Base-by-base conservation (phyloP, 1,140 invertebrate species). In the Philaenus spumarius region DNA sequence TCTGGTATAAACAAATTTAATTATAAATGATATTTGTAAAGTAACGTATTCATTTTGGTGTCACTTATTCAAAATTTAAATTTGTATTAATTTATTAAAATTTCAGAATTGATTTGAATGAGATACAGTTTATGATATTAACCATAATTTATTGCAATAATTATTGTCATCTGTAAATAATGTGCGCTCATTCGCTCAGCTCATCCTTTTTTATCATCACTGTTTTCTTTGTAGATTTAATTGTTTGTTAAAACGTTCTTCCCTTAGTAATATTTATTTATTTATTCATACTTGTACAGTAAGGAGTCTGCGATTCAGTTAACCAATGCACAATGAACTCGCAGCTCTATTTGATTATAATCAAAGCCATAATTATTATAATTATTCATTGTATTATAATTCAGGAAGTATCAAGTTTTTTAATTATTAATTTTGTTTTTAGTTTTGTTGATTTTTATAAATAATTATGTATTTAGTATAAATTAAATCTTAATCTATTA, bases 301-400 rank as follows among this genome's bases (percentile, higher is more conserved):
- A n/a, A 24, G 30, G 30, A 14, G 17, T 20, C 22, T 26, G 48
- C 48, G 48, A 51, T 51, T 51, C 24, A 51, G 26, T 30, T 30
- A 51, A 50, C 23, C 23, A 34, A 26, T 51, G 48, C 48, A 51
- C 48, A 51, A 51, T 24, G 24, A 15, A 51, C 19, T 26, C 48
- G 39, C 30, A 30, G 26, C 26, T 30, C 39, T n/a, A 47, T 20
- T 40, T 42, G 22, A 50, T 39, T 66, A 63, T 55, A 66, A 67
- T 64, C 50, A 53, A 64, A 63, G 59, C 64, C 60, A 69, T 64
- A 67, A 68, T 72, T 69, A 64, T 60, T 70, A 70, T 68, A 65
- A 71, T n/a, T n/a, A n/a, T 73, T 72, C 20, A 55, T 35, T 23
- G 17, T 55, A 22, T 12, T 54, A 59, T 63, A 43, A 48, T 58